phyloP scores from a whole-genome alignment of 2,113 vertebrate species.

The Pogona vitticeps region DNA sequence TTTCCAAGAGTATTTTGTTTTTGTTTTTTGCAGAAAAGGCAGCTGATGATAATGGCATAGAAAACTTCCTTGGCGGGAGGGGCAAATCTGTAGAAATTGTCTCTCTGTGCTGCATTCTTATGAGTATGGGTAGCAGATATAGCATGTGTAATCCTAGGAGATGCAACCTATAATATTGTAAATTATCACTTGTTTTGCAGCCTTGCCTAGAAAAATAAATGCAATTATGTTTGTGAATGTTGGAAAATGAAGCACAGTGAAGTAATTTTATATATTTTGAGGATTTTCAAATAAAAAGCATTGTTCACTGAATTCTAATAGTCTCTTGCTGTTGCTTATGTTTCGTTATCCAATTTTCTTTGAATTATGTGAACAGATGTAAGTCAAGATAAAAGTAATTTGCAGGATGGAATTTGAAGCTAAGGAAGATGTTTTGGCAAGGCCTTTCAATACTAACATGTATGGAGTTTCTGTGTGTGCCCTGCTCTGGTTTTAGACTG shows the following conservation, averaged over 20 bases:
- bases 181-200: slow-evolving; percentile 81
- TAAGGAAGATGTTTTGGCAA: slow-evolving; percentile 24
- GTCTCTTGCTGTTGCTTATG: slow-evolving; percentile 54
- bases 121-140: slow-evolving; percentile 59
- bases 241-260: slow-evolving; percentile 78
- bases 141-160: slow-evolving; percentile 70
- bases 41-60: slow-evolving; percentile 48
- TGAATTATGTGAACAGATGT: slow-evolving; percentile 74
- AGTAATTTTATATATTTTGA: slow-evolving; percentile 74
- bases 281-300: slow-evolving; percentile 76
- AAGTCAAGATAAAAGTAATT: slow-evolving; percentile 51
- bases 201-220: slow-evolving; percentile 80
- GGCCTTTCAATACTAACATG: not conserved
- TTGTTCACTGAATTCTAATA: slow-evolving; percentile 70
- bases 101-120: slow-evolving; percentile 31
- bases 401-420: slow-evolving; percentile 39
- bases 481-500: too few species aligned
- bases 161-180: slow-evolving; percentile 71
- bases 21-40: slow-evolving; percentile 9
- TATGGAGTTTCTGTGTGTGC: not conserved
- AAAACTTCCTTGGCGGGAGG: slow-evolving; percentile 23
- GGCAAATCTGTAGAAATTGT: not conserved
- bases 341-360: slow-evolving; percentile 59
- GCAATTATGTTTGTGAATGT: slow-evolving; percentile 79
- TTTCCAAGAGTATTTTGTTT: slow-evolving; percentile 32